phyloP scores from a whole-genome alignment of 2,113 vertebrate species.

The Mungos mungo region DNA sequence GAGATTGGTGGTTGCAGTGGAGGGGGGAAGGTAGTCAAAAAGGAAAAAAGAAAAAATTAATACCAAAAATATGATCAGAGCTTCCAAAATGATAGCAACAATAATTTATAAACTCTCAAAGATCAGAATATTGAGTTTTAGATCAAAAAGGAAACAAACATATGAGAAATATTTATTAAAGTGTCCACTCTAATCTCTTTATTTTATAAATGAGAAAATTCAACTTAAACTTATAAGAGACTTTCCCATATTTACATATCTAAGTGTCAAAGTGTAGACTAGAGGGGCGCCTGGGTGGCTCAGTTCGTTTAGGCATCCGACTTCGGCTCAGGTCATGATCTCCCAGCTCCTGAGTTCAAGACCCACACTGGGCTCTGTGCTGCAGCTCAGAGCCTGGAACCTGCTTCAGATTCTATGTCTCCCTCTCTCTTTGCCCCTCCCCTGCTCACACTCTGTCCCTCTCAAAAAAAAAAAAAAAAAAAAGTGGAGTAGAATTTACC shows the following conservation, averaged over 20 bases:
- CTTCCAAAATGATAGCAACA: not conserved
- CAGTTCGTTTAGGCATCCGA: too few relatives aligned
- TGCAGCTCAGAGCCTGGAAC: too few relatives aligned
- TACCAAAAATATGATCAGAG: not conserved
- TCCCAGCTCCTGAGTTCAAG: too few relatives aligned
- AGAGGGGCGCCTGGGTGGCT: not conserved
- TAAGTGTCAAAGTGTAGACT: conserved; percentile 56
- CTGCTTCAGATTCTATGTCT: too few relatives aligned
- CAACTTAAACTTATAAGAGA: not conserved
- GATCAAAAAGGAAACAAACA: not conserved
- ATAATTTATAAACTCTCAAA: not conserved
- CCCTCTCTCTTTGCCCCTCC: too few relatives aligned
- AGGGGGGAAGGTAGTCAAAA: not conserved
- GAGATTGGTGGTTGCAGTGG: not conserved
- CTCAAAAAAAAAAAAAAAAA: not conserved
- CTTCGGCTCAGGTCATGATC: too few relatives aligned
- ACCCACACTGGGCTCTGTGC: too few relatives aligned
- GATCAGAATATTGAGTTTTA: not conserved
- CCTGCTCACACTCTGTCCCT: too few relatives aligned
- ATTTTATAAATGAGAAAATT: conserved; percentile 36
- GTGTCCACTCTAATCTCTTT: not conserved
- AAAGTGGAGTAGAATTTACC: conserved; percentile 26
- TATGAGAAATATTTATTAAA: not conserved
- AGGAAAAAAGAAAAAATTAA: not conserved
- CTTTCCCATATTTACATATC: not conserved